These are phyloP conservation scores for Oligia latruncula DNA, from an alignment of 2,888 invertebrate genomes.

Conservation along the genomic window DNA sequence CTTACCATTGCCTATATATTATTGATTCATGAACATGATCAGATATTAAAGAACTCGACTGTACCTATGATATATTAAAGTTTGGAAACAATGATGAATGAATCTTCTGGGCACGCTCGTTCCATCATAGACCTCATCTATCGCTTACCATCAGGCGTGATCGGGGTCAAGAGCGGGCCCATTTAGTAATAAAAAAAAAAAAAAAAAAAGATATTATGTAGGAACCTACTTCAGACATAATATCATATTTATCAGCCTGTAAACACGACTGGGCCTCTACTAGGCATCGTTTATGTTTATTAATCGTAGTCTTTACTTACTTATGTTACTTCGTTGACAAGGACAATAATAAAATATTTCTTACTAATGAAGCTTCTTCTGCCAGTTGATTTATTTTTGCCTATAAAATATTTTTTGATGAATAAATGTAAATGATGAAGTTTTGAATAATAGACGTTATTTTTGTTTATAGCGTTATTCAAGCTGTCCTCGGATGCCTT, in stretches of 20 bases:
- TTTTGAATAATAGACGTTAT: constrained; percentile 3
- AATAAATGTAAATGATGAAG: constrained; percentile 2
- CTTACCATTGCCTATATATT: too few species aligned
- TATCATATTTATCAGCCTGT: constrained; percentile 7
- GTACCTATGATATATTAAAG: background rate
- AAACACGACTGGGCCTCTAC: background rate
- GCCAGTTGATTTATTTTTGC: background rate
- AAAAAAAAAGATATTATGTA: background rate
- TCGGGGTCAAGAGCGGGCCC: too few species aligned
- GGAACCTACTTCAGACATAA: background rate
- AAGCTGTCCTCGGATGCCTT: constrained; percentile 93
- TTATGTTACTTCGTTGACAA: constrained; percentile 25
- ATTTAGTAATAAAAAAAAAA: too few species aligned
- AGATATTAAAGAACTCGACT: too few species aligned
- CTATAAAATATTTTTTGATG: constrained; percentile 29
- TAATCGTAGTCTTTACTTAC: constrained; percentile 21
- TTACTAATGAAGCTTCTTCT: constrained; percentile 9
- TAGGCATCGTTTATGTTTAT: constrained; percentile 4
- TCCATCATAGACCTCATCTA: too few species aligned
- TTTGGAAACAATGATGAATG: too few species aligned
- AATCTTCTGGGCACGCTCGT: too few species aligned
- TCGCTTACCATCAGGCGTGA: too few species aligned
- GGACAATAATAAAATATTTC: constrained; percentile 36
- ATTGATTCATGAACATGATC: too few species aligned
- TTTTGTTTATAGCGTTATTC: constrained; percentile 91